Percentiles rank a stretch among this genome's conserved stretches.
phyloP scores from a whole-genome alignment of 2,797 vertebrate genomes.

The Sebastes oblongus region DNA sequence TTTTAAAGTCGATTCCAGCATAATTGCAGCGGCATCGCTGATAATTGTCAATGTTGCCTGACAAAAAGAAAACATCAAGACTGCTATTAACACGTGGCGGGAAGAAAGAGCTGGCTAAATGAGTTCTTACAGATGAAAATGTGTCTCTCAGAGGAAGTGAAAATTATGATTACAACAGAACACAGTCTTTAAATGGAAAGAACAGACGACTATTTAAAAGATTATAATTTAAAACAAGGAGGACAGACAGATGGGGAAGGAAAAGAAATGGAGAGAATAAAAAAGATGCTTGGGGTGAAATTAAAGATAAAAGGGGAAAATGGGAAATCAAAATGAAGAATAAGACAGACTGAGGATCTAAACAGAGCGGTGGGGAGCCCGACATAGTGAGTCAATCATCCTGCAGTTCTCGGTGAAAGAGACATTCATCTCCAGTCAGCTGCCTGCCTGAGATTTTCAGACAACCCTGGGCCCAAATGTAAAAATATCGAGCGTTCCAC shows the following conservation, averaged over 20 bases:
- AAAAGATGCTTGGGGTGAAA: background rate
- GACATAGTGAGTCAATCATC: constrained; percentile 23
- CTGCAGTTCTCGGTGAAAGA: constrained; percentile 18
- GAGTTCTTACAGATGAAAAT: constrained; percentile 21
- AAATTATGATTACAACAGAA: constrained; percentile 21
- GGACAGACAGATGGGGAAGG: background rate
- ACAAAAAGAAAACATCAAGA: background rate
- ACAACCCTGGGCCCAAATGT: background rate
- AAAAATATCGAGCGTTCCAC: background rate
- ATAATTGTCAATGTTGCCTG: constrained; percentile 4
- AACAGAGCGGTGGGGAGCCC: background rate
- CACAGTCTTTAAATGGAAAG: background rate
- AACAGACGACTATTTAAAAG: background rate
- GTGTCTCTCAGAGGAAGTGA: constrained; percentile 7
- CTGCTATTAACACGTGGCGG: constrained; percentile 37
- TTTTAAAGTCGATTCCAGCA: constrained; percentile 18
- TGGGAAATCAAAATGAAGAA: background rate
- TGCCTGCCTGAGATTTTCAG: background rate
- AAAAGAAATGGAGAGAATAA: background rate
- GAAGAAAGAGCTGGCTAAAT: constrained; percentile 14
- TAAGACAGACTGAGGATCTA: background rate
- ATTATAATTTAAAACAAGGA: background rate
- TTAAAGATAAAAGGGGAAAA: constrained; percentile 2
- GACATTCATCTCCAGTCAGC: constrained; percentile 36
- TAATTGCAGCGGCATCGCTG: constrained; percentile 13